phyloP scores from a whole-genome alignment of 2,113 vertebrate genomes.

The Capreolus pygargus region DNA sequence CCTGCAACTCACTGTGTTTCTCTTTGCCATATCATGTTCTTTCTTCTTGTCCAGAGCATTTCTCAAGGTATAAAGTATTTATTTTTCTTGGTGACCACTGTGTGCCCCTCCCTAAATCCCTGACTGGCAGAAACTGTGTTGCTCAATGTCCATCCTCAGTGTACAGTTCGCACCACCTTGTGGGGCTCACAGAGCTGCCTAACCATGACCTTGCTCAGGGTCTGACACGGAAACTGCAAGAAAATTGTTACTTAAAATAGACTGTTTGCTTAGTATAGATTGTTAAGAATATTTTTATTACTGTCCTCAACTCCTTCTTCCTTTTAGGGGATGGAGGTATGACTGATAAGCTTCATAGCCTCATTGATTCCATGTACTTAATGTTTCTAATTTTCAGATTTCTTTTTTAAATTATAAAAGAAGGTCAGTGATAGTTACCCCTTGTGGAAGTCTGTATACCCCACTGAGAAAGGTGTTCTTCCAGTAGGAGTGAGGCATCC shows the following conservation, averaged over 20 bases:
- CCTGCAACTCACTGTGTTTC: not conserved
- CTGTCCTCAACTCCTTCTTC: not conserved
- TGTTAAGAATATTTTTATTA: not conserved
- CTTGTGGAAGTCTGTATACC: not conserved
- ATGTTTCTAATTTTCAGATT: not conserved
- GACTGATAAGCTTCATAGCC: not conserved
- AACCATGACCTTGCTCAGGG: not conserved
- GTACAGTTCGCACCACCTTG: not conserved
- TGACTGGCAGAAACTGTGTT: not conserved
- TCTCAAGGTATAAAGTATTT: not conserved
- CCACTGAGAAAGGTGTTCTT: not conserved
- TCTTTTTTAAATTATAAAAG: not conserved
- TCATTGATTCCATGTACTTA: not conserved
- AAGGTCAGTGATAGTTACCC: not conserved
- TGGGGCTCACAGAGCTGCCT: not conserved
- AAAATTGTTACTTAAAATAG: constrained; percentile 13
- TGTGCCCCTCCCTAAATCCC: not conserved
- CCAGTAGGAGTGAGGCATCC: not conserved
- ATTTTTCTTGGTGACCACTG: not conserved
- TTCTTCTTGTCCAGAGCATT: not conserved
- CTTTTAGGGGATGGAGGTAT: not conserved
- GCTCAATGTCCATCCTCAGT: not conserved
- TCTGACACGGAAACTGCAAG: not conserved
- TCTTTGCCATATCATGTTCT: not conserved
- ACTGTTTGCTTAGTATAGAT: not conserved